Conservation (phyloP, 2,888 invertebrate genomes). For the Tethea ocularis region DNA sequence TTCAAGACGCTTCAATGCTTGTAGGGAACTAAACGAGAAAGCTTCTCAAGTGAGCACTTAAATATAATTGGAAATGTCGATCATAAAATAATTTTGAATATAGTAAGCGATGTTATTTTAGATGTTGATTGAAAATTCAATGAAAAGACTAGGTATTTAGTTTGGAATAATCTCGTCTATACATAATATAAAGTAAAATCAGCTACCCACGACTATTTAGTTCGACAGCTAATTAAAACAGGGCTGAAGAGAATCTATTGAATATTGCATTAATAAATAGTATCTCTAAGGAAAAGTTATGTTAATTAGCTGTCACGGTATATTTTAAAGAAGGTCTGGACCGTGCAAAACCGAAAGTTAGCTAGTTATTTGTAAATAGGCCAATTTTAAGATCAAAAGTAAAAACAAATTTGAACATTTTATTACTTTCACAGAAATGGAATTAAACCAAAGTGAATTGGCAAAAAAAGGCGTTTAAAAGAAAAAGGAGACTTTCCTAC, state of each 20-base stretch:
- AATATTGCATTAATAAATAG: too few relatives aligned
- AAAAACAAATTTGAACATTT: not conserved
- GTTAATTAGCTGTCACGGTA: too few relatives aligned
- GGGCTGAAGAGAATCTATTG: too few relatives aligned
- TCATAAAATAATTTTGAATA: conserved; percentile 13
- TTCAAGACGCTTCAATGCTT: conserved; percentile 23
- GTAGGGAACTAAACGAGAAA: conserved; percentile 19
- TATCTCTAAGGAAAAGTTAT: too few relatives aligned
- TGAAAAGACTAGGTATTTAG: not conserved
- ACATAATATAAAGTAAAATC: too few relatives aligned
- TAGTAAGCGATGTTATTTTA: not conserved
- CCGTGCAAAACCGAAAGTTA: too few relatives aligned
- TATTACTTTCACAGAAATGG: not conserved
- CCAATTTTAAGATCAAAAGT: not conserved
- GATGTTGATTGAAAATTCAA: not conserved
- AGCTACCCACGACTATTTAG: too few relatives aligned
- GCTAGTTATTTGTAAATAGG: not conserved
- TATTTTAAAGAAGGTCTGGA: too few relatives aligned
- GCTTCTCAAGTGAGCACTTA: conserved; percentile 23
- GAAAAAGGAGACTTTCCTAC: not conserved
- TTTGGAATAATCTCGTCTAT: too few relatives aligned
- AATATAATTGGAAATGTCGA: conserved; percentile 23
- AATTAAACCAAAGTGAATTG: not conserved
- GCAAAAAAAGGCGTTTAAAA: not conserved
- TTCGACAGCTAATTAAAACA: too few relatives aligned